A percentile compares a stretch with the other conserved stretches of the same genome.
These are phyloP conservation scores for Macquaria australasica DNA, from an alignment of 2,113 vertebrate species.

Conservation along the genomic window DNA sequence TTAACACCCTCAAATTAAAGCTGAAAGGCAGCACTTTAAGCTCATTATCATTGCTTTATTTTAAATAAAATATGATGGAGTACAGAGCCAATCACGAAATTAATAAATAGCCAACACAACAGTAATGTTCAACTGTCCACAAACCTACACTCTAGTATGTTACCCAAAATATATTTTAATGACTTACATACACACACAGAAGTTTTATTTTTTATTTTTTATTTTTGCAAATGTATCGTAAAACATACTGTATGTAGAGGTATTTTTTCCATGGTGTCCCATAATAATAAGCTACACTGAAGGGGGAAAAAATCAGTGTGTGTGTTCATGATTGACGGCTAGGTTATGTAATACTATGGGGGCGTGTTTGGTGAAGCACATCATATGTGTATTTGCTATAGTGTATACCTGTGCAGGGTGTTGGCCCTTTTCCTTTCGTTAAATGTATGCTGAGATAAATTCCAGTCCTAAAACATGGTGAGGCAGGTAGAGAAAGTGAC, in stretches of 20 bases:
- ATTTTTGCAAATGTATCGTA: not conserved
- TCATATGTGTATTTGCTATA: not conserved
- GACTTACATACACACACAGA: not conserved
- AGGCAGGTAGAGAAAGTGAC: not conserved
- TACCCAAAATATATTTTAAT: not conserved
- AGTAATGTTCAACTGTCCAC: not conserved
- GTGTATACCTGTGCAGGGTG: constrained; percentile 13
- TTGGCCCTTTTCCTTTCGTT: not conserved
- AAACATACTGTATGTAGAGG: not conserved
- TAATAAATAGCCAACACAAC: not conserved
- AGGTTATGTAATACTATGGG: constrained; percentile 24
- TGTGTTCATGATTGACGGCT: constrained; percentile 4
- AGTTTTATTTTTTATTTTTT: too few species aligned
- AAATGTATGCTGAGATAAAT: not conserved
- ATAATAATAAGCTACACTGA: not conserved
- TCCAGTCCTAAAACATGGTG: not conserved
- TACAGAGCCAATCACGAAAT: not conserved
- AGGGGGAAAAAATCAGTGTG: not conserved
- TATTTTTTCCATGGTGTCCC: not conserved
- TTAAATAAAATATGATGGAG: not conserved
- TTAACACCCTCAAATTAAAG: not conserved
- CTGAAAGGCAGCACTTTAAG: not conserved
- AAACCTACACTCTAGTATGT: not conserved
- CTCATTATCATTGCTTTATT: not conserved
- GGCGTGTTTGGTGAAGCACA: not conserved